These are phyloP conservation scores for Pyralis farinalis DNA, from an alignment of 2,888 invertebrate genomes.

Conservation along the genomic window DNA sequence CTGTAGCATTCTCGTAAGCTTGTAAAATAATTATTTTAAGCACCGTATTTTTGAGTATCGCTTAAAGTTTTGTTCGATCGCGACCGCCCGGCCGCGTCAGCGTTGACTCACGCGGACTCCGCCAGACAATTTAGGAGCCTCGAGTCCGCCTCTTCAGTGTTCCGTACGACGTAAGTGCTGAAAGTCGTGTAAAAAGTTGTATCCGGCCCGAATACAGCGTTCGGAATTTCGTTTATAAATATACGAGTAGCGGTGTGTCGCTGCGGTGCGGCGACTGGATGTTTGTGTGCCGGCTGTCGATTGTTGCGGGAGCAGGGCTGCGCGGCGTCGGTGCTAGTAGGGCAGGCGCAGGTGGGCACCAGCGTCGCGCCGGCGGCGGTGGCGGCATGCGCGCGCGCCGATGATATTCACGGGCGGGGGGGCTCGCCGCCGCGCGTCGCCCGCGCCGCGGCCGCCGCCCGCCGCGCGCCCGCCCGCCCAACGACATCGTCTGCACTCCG, in stretches of 20 bases:
- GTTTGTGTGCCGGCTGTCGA: neutral
- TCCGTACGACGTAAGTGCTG: constrained; percentile 76
- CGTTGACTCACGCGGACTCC: constrained; percentile 58
- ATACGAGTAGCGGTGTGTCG: constrained; percentile 43
- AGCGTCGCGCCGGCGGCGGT: constrained; percentile 22
- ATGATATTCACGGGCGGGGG: constrained; percentile 80
- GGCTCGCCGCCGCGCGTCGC: constrained; percentile 72
- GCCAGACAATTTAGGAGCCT: constrained; percentile 61
- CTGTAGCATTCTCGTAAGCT: constrained; percentile 35
- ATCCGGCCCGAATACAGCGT: constrained; percentile 71
- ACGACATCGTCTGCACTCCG: neutral
- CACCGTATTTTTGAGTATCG: constrained; percentile 43
- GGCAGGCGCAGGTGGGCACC: constrained; percentile 19
- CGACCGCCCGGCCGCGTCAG: constrained; percentile 36
- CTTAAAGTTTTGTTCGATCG: constrained; percentile 37
- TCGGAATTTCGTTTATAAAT: constrained; percentile 78
- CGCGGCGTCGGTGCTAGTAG: constrained; percentile 20
- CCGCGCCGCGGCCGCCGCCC: constrained; percentile 53
- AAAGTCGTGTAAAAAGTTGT: constrained; percentile 80
- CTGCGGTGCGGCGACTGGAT: neutral
- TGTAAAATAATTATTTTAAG: constrained; percentile 50
- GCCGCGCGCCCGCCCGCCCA: constrained; percentile 44
- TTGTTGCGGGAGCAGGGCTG: constrained; percentile 18
- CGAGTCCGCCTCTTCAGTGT: constrained; percentile 67
- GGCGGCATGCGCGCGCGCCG: constrained; percentile 52